A percentile compares a stretch with the other conserved stretches of the same genome.
Conservation (phyloP, 2,797 vertebrate genomes). For the Sebastes paucispinis region DNA sequence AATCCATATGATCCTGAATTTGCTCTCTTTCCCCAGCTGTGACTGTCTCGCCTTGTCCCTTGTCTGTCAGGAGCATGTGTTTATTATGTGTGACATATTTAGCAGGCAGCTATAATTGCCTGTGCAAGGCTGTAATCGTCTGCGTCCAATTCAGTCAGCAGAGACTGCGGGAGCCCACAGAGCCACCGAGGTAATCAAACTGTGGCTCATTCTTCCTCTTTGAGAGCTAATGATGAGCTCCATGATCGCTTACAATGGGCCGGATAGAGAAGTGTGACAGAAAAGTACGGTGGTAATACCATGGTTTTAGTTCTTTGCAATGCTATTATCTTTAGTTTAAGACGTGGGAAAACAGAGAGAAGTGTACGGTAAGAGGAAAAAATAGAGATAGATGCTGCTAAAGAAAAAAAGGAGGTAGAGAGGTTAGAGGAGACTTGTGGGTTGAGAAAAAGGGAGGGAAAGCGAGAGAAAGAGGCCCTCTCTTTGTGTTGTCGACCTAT, state of each 20-base stretch:
- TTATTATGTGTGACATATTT: conserved; percentile 81
- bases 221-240: conserved; percentile 73
- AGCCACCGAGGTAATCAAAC: conserved; percentile 72
- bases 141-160: conserved; percentile 72
- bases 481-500: conserved; percentile 67
- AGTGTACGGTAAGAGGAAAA: conserved; percentile 11
- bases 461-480: conserved; percentile 45
- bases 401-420: conserved; percentile 19
- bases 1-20: conserved; percentile 49
- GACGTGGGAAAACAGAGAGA: conserved; percentile 5
- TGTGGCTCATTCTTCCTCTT: conserved; percentile 65
- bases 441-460: conserved; percentile 45
- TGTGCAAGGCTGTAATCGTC: conserved; percentile 70
- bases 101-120: conserved; percentile 79
- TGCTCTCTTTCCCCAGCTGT: conserved; percentile 44
- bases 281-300: conserved; percentile 47
- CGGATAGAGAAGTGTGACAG: conserved; percentile 42
- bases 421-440: conserved; percentile 47
- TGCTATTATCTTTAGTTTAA: conserved; percentile 28
- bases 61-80: conserved; percentile 73
- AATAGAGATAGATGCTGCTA: conserved; percentile 3
- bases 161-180: conserved; percentile 65
- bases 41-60: conserved; percentile 45
- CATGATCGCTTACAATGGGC: conserved; percentile 59
- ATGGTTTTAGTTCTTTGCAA: conserved; percentile 18